These are phyloP conservation scores for Myotis davidii DNA, from an alignment of 2,113 vertebrate genomes.

Conservation along the genomic window DNA sequence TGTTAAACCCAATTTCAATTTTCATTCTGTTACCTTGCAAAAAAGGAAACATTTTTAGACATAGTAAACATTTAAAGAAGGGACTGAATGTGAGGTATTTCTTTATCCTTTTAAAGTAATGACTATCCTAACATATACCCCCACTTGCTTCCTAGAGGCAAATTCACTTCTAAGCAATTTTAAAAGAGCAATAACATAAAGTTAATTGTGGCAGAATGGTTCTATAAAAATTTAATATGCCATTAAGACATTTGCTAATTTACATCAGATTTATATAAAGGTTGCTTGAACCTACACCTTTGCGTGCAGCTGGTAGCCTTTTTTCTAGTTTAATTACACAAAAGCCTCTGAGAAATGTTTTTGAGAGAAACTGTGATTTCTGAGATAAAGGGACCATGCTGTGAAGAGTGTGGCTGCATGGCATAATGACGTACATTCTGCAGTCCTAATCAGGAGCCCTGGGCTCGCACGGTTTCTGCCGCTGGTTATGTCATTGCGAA, in stretches of 20 bases:
- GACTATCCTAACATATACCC: conserved; percentile 15
- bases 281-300: conserved; percentile 66
- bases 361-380: conserved; percentile 73
- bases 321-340: conserved; percentile 62
- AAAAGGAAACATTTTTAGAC: background rate
- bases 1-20: conserved; percentile 6
- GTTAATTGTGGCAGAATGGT: conserved; percentile 60
- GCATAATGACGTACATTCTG: conserved; percentile 27
- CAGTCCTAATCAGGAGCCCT: conserved; percentile 47
- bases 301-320: conserved; percentile 54
- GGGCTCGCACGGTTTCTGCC: background rate
- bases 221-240: conserved; percentile 71
- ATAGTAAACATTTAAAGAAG: background rate
- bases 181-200: conserved; percentile 61
- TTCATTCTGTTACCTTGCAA: background rate
- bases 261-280: conserved; percentile 63
- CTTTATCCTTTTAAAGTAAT: conserved; percentile 36
- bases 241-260: conserved; percentile 65
- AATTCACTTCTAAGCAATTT: conserved; percentile 51
- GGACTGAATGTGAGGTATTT: background rate
- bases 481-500: conserved; percentile 34
- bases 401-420: conserved; percentile 53
- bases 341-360: conserved; percentile 61
- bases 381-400: conserved; percentile 61
- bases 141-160: conserved; percentile 13